Base-by-base conservation (phyloP, 2,888 invertebrate genomes). In the Chymomyza amoena region DNA sequence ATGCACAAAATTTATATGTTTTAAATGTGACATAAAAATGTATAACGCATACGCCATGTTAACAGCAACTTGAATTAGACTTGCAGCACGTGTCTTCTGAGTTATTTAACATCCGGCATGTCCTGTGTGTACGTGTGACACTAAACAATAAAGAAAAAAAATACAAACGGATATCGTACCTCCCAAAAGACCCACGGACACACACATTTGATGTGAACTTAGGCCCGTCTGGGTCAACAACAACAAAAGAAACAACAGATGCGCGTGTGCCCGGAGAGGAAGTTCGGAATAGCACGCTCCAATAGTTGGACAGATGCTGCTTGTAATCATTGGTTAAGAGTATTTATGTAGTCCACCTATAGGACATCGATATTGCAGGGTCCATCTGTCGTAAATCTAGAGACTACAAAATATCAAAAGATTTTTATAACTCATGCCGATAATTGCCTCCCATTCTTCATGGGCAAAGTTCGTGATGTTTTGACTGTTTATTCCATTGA, bases 21-120 rank as follows among this genome's bases (percentile, higher is more conserved):
- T 13, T 45, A 45, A 45, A 45, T 45, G 39, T 45, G 39, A 45
- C 39, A 45, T 45, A 45, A 45, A 45, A 45, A 45, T 45, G 1
- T 45, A 61, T 69, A 66, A 74, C 73, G 74, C 66, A 74, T 73
- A 69, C 66, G 73, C 59, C 68, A 62, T 63, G 74, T 6, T 60
- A 63, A 25, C 54, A 62, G 59, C 59, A 68, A 72, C 45, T 28
- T 39, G 73, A 36, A 50, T 28, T 61, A 25, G 18, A 7, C 32
- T 25, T 16, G 54, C 7, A 64, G 52, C 73, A 73, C 73, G 60
- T 73, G 72, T 72, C 72, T 45, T 45, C 39, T 13, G 13, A 45
- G 13, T 45, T 45, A 45, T 45, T 45, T 45, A 45, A 13, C 39
- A 45, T 45, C 39, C 39, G 39, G 13, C 39, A 45, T 45, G 39